These are phyloP conservation scores for Lepidocyrtoides sp. DNA, from an alignment of 2,888 invertebrate species.

Conservation along the genomic window DNA sequence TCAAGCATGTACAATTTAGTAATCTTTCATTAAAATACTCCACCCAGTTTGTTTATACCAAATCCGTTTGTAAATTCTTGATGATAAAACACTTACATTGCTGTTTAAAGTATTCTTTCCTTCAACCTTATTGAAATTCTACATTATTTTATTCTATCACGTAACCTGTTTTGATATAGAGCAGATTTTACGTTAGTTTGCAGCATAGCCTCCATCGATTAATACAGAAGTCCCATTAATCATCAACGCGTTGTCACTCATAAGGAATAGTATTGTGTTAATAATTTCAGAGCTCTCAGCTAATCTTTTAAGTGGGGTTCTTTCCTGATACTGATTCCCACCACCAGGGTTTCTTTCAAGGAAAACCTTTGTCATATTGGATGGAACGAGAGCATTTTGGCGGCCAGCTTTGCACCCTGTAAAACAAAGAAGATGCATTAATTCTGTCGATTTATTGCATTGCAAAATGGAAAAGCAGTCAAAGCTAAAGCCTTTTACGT, in stretches of 20 bases:
- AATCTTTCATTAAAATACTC: too few relatives aligned
- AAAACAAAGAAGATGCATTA: too few relatives aligned
- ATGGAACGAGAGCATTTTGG: conserved; percentile 87
- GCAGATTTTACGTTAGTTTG: conserved; percentile 51
- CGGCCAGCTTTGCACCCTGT: conserved; percentile 86
- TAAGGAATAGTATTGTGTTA: conserved; percentile 87
- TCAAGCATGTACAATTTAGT: too few relatives aligned
- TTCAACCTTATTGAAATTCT: background rate
- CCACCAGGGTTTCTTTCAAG: conserved; percentile 86
- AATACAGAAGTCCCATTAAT: conserved; percentile 87
- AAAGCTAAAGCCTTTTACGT: too few relatives aligned
- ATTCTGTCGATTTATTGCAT: too few relatives aligned
- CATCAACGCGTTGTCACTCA: conserved; percentile 87
- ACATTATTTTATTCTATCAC: too few relatives aligned
- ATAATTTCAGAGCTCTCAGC: conserved; percentile 88
- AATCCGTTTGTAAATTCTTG: too few relatives aligned
- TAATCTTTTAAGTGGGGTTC: conserved; percentile 87
- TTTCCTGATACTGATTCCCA: conserved; percentile 47
- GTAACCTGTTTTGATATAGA: too few relatives aligned
- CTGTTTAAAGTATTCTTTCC: background rate
- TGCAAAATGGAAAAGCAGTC: too few relatives aligned
- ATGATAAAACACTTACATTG: too few relatives aligned
- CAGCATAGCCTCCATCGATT: conserved; percentile 87
- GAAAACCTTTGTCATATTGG: conserved; percentile 87
- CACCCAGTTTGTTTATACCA: too few relatives aligned